A percentile compares a stretch with the other conserved stretches of the same genome.
These are phyloP conservation scores for Odontophorus gujanensis DNA, from an alignment of 2,113 vertebrate species.

Conservation along the genomic window DNA sequence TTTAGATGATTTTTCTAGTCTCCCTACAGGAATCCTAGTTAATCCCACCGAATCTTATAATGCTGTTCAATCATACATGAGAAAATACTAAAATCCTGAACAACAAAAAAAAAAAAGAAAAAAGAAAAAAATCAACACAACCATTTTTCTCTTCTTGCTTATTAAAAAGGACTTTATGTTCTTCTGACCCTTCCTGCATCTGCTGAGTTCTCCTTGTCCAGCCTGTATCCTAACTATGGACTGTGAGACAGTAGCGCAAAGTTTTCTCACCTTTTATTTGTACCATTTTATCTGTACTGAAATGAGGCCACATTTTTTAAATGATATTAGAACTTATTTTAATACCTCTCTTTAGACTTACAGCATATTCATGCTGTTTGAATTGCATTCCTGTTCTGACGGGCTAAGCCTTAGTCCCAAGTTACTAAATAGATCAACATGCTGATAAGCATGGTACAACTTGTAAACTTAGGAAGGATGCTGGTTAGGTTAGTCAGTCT, in stretches of 20 bases:
- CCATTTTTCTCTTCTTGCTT: background rate
- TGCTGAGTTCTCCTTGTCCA: background rate
- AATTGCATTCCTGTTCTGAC: background rate
- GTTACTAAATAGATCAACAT: background rate
- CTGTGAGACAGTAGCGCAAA: background rate
- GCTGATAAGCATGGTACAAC: background rate
- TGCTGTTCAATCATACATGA: constrained; percentile 25
- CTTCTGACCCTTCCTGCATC: background rate
- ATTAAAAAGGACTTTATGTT: background rate
- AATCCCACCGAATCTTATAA: constrained; percentile 63
- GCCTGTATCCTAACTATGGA: background rate
- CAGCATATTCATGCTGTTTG: background rate
- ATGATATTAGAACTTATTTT: background rate
- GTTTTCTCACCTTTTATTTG: background rate
- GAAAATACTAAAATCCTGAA: constrained; percentile 11
- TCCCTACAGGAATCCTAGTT: constrained; percentile 48
- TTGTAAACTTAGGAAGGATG: background rate
- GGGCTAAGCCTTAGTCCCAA: background rate
- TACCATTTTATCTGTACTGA: background rate
- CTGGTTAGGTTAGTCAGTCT: background rate
- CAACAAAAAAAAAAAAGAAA: background rate
- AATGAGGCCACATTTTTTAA: background rate
- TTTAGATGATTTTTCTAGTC: constrained; percentile 38
- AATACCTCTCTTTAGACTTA: background rate
- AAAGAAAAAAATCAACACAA: background rate